Evolutionary conservation across 2,113 vertebrate species (phyloP).

Genomic region (Xenopus borealis): DNA sequence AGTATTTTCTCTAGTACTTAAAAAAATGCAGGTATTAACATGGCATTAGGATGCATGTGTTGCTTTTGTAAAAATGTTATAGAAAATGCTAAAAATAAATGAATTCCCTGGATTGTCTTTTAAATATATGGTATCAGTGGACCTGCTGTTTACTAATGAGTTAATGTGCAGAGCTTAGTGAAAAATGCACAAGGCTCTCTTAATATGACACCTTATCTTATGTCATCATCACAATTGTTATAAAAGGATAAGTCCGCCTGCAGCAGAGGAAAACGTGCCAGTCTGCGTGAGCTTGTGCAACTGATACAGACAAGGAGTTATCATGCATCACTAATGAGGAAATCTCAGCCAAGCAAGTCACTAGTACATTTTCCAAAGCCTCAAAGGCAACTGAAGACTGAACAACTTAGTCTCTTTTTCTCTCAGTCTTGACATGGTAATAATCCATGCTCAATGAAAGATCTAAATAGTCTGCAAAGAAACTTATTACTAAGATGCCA

Average conservation of each 20-base stretch:
- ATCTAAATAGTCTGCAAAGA: slow-evolving; percentile 31
- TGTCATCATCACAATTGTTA: slow-evolving; percentile 57
- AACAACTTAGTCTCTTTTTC: slow-evolving; percentile 46
- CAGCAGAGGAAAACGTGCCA: slow-evolving; percentile 47
- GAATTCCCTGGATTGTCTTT: too few relatives aligned
- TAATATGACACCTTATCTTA: slow-evolving; percentile 45
- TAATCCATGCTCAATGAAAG: slow-evolving; percentile 37
- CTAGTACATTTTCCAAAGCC: slow-evolving; percentile 50
- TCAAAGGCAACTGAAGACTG: slow-evolving; percentile 48
- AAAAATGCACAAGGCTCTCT: slow-evolving; percentile 32
- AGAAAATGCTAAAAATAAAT: too few relatives aligned
- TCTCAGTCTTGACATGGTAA: slow-evolving; percentile 8
- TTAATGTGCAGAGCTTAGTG: slow-evolving; percentile 1
- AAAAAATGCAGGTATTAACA: too few relatives aligned
- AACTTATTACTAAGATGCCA: slow-evolving; percentile 71
- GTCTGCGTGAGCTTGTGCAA: slow-evolving; percentile 60
- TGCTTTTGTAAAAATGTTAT: too few relatives aligned
- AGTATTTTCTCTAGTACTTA: too few relatives aligned
- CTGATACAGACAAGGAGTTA: slow-evolving; percentile 62
- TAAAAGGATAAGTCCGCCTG: slow-evolving; percentile 54
- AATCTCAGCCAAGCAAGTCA: slow-evolving; percentile 50
- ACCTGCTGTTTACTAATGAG: neutral
- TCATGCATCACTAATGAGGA: slow-evolving; percentile 71
- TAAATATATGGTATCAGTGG: too few relatives aligned
- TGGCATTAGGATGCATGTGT: too few relatives aligned